Evolutionary conservation across 1,140 invertebrate genomes (phyloP), one percentile per base, ranked within the genome.

Genomic region (Diuraphis noxia): DNA sequence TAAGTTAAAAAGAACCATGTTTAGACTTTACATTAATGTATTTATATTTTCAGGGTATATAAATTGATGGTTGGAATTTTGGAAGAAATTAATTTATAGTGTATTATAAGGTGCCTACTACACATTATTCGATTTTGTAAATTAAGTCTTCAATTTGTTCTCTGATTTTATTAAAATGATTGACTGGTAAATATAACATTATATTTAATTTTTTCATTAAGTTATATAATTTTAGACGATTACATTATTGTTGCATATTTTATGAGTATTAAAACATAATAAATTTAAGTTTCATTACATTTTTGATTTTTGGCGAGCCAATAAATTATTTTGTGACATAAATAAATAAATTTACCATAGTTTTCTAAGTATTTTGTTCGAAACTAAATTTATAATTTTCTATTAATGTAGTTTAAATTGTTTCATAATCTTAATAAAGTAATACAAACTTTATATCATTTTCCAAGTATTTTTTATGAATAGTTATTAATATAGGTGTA

Each of bases 171-270:
- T n/a, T 40, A 88, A 25, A 88, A 88, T 88, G 86, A 88, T 88
- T 88, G 49, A 88, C 23, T 88, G 86, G 86, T 88, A 88, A 88
- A 9, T 88, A 63, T 63, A 17, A 88, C 5, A 21, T 49, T 49
- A 49, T 49, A 49, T 34, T 46, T 23, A n/a, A 41, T 49, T 23
- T 56, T n/a, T 56, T n/a, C n/a, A n/a, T 17, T 30, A n/a, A 34
- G 30, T n/a, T 72, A n/a, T 13, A n/a, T 72, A 34, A 17, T 72
- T 72, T 72, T 17, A n/a, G 56, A 72, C 5, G n/a, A 72, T n/a
- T 72, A 17, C 13, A 72, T n/a, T n/a, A 10, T n/a, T 63, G 56
- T 63, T 63, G 56, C 9, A 63, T 63, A 63, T n/a, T n/a, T 72
- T 34, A 72, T 34, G 30, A n/a, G 34, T 72, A 5, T 72, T 72